Base-by-base conservation (phyloP, 2,797 vertebrate species). In the Nasua narica region DNA sequence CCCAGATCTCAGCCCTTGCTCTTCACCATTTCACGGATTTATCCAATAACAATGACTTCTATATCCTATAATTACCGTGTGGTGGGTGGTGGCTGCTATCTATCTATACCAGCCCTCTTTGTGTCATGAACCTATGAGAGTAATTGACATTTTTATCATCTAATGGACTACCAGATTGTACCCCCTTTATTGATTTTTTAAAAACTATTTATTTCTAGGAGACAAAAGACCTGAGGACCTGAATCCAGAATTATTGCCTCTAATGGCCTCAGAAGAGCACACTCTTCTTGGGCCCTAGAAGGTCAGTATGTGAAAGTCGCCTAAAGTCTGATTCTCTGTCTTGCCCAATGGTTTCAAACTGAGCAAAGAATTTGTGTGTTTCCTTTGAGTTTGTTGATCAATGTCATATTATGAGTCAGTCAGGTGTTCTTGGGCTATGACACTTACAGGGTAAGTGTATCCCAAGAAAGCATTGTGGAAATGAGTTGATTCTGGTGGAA, bases 1-100 rank as follows among this genome's bases (percentile, higher is more conserved):
- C 98, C 1, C 98, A 98, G 90, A 97, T 95, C 35, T 96, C 99
- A 0, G 70, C 98, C 2, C 98, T 99, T 0, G 97, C 98, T 69
- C 98, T 98, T 88, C 98, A 98, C 95, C 98, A 98, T 83, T 99
- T 99, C 95, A 98, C 98, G 3, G 98, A 99, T 95, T 95, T 99
- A 70, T 99, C 99, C 0, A 99, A 99, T 97, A 99, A 99, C 98
- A 99, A 99, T 0, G 99, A 99, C 98, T 99, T 99, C 97, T 99
- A 99, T 0, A 97, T 99, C 27, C 98, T 99, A 90, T 99, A 98
- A 97, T 97, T 67, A 37, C 74, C 14, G 1, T 74, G 46, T 84
- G 95, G 93, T 94, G 96, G 97, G 96, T 88, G 95, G 96, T 90
- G 90, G 90, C 85, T 91, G 79, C 48, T 95, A 4, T 95, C 52